Base-by-base conservation (phyloP, 2,113 vertebrate genomes). In the Thomomys bottae region DNA sequence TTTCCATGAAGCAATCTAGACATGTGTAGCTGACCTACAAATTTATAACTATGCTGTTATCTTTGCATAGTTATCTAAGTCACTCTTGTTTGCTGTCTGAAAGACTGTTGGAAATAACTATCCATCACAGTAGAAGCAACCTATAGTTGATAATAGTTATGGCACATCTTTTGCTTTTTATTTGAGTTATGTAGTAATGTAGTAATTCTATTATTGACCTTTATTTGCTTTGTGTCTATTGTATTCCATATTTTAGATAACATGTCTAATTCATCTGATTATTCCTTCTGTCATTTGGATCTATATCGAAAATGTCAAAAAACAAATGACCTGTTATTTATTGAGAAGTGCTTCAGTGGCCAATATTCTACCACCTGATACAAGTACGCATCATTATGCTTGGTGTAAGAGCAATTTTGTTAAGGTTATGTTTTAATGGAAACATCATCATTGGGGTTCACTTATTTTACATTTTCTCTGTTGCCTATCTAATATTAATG, bases 391-490 rank as follows among this genome's bases (percentile, higher is more conserved):
- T 61, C 59, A 61, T 26, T 26, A 61, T 61, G 59, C 8, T 61
- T 26, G 6, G 8, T 61, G 59, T 61, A 61, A 61, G 59, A 61
- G 24, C 14, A 70, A 21, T 91, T 66, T 66, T 63, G 70, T 68
- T 77, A n/a, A 49, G 17, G 28, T 77, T 89, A 20, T 30, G 4
- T 80, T 79, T 85, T 54, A 45, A 20, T 34, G 75, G 82, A 81
- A 38, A 70, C 54, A 68, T 63, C 54, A 68, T 63, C 15, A 54
- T 54, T 54, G 49, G 38, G 32, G 84, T 88, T 68, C 93, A 26
- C 49, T 89, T 80, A 38, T 63, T 89, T 49, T 61, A 32, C 12
- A 67, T 92, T 93, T 84, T 24, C 40, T 64, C 36, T 86, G 12
- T n/a, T 49, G 30, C 28, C 64, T 45, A 49, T 85, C 76, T 89